These are phyloP conservation scores for Cylas formicarius DNA, from an alignment of 1,140 invertebrate genomes.

Conservation along the genomic window DNA sequence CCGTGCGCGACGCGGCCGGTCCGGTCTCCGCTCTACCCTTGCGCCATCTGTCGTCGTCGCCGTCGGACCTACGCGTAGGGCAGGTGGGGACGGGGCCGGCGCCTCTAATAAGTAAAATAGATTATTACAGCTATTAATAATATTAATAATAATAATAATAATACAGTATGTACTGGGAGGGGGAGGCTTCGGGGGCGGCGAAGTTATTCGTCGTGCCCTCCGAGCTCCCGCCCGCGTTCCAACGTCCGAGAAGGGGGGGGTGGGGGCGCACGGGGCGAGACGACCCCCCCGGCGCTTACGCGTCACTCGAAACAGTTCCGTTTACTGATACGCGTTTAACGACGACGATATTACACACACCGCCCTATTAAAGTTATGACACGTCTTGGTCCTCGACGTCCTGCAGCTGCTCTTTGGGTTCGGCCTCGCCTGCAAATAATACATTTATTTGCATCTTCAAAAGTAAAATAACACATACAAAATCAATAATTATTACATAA, in stretches of 20 bases:
- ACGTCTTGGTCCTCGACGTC: constrained; percentile 90
- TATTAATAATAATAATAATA: constrained; percentile 38
- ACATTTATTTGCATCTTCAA: no score
- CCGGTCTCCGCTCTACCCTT: not conserved
- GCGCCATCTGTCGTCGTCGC: constrained; percentile 12
- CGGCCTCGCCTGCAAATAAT: constrained; percentile 65
- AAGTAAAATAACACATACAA: no score
- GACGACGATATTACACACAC: constrained; percentile 17
- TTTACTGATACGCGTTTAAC: constrained; percentile 13
- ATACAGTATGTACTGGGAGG: constrained; percentile 37
- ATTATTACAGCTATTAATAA: constrained; percentile 37
- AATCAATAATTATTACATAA: no score
- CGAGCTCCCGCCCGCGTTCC: no score
- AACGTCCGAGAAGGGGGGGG: constrained; percentile 4
- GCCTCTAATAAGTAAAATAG: constrained; percentile 33
- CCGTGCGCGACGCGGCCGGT: not conserved
- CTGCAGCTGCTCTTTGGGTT: constrained; percentile 81
- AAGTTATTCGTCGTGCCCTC: no score
- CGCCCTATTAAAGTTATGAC: constrained; percentile 58
- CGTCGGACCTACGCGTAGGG: no score
- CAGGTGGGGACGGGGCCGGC: no score
- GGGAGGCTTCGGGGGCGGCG: constrained; percentile 14
- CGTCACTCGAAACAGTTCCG: constrained; percentile 8
- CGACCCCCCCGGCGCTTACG: no score
- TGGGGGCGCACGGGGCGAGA: constrained; percentile 9